A percentile compares a stretch with the other conserved stretches of the same genome.
Evolutionary conservation across 2,113 vertebrate species (phyloP).

Genomic region (Corythaixoides concolor): DNA sequence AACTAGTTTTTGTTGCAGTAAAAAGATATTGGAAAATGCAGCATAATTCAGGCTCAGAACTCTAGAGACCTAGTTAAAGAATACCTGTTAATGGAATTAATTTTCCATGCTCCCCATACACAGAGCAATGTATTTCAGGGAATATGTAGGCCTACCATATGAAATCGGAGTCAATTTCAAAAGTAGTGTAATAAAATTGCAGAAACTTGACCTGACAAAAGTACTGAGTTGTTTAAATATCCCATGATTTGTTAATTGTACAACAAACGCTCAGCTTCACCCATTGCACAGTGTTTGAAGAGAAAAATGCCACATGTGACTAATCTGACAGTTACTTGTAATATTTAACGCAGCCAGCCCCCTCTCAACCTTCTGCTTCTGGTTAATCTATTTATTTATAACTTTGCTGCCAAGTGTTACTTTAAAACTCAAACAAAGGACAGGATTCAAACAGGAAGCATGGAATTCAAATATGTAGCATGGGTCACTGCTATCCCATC

Average conservation of each 20-base stretch:
- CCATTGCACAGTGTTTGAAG: not conserved
- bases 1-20: slow-evolving; percentile 32
- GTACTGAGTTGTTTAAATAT: not conserved
- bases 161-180: not conserved
- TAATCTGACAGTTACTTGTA: not conserved
- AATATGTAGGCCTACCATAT: not conserved
- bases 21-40: slow-evolving; percentile 29
- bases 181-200: not conserved
- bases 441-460: not conserved
- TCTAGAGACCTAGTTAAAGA: not conserved
- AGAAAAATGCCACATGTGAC: not conserved
- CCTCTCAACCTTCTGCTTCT: not conserved
- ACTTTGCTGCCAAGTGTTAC: not conserved
- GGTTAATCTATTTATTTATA: not conserved
- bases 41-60: slow-evolving; percentile 20
- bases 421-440: not conserved
- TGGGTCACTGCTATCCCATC: not conserved
- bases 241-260: not conserved
- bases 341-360: not conserved
- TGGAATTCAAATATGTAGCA: not conserved
- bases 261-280: not conserved
- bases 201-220: not conserved
- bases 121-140: not conserved
- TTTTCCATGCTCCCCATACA: slow-evolving; percentile 23
- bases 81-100: slow-evolving; percentile 59